Evolutionary conservation across 2,113 vertebrate genomes (phyloP).

Genomic region (Siniperca chuatsi): DNA sequence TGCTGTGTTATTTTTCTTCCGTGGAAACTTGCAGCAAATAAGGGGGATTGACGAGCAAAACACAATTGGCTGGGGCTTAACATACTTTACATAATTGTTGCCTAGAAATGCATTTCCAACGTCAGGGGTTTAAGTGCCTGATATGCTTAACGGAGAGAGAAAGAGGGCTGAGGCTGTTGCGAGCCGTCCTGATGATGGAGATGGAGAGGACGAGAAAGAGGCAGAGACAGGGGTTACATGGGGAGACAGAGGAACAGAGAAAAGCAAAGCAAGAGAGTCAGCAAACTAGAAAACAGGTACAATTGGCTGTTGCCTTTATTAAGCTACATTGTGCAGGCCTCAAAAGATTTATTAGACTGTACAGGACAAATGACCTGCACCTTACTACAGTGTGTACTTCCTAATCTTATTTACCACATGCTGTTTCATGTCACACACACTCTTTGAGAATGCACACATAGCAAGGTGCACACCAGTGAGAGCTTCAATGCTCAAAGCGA

Average conservation of each 20-base stretch:
- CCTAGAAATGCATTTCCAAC: slow-evolving; percentile 57
- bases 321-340: not conserved
- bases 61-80: slow-evolving; percentile 54
- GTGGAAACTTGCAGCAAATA: slow-evolving; percentile 36
- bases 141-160: slow-evolving; percentile 45
- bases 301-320: not conserved
- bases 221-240: slow-evolving; percentile 4
- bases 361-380: slow-evolving; percentile 9
- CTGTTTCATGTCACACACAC: not conserved
- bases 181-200: slow-evolving; percentile 16
- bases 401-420: not conserved
- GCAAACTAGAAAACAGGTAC: slow-evolving; percentile 4
- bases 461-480: not conserved
- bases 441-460: not conserved
- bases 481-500: not conserved
- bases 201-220: slow-evolving; percentile 34
- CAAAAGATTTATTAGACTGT: not conserved
- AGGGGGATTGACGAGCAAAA: slow-evolving; percentile 33
- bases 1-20: slow-evolving; percentile 27
- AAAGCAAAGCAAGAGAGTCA: slow-evolving; percentile 8
- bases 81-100: slow-evolving; percentile 68
- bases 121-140: slow-evolving; percentile 47
- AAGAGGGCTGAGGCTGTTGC: slow-evolving; percentile 27
- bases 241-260: not conserved
- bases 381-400: not conserved